Evolutionary conservation across 53 echinoderm and acorn worm species (phyloP).

Genomic region (Holothuria leucospilota): DNA sequence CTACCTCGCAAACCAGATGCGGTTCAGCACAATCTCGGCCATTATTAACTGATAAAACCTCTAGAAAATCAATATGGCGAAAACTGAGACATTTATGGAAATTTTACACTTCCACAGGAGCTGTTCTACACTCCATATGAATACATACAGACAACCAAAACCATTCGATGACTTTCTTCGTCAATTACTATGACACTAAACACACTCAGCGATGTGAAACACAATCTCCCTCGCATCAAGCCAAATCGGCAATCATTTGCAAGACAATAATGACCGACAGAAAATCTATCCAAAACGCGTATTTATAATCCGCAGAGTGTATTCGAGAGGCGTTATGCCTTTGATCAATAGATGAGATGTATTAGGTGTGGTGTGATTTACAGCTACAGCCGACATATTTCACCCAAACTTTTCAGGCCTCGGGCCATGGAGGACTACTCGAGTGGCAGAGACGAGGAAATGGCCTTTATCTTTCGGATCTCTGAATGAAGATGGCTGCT

Average conservation of each 20-base stretch:
- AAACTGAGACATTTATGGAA: constrained; percentile 45
- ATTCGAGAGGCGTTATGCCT: constrained; percentile 47
- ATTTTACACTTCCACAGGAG: constrained; percentile 38
- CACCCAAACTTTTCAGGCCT: constrained; percentile 30
- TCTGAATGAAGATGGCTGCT: constrained; percentile 4
- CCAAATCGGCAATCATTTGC: constrained; percentile 48
- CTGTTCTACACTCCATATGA: constrained; percentile 27
- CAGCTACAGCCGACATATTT: constrained; percentile 41
- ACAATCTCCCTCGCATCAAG: constrained; percentile 42
- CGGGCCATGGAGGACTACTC: constrained; percentile 48
- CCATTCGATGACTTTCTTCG: constrained; percentile 45
- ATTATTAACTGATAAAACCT: constrained; percentile 50
- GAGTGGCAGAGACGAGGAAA: constrained; percentile 29
- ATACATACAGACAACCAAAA: constrained; percentile 44
- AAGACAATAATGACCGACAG: constrained; percentile 48
- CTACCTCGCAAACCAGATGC: constrained; percentile 30
- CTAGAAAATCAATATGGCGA: constrained; percentile 43
- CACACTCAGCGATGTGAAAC: constrained; percentile 38
- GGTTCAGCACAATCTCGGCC: constrained; percentile 41
- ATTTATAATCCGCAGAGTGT: constrained; percentile 42
- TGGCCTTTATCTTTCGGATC: constrained; percentile 44
- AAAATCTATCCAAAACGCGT: constrained; percentile 47
- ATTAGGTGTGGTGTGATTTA: constrained; percentile 44
- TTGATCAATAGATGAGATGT: constrained; percentile 47
- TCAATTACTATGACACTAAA: constrained; percentile 48